Evolutionary conservation across 2,888 invertebrate species (phyloP).

Genomic region (Maniola hyperantus): DNA sequence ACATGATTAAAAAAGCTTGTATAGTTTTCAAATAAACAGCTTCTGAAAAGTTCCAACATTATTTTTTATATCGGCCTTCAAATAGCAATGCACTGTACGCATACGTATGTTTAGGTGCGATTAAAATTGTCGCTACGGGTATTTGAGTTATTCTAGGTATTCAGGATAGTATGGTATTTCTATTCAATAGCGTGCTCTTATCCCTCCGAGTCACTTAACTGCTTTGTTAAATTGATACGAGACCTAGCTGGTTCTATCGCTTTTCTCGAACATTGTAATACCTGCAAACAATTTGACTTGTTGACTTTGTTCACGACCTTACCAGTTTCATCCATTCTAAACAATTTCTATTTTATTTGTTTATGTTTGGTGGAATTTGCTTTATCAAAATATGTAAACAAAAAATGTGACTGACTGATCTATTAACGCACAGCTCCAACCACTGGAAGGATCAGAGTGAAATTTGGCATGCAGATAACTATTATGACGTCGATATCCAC

Average conservation of each 20-base stretch:
- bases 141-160: slow-evolving; percentile 32
- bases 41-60: too few species aligned
- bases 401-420: too few species aligned
- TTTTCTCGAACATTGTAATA: slow-evolving; percentile 42
- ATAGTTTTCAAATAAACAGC: too few species aligned
- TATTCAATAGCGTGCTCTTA: slow-evolving; percentile 40
- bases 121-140: slow-evolving; percentile 14
- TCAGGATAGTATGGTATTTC: slow-evolving; percentile 31
- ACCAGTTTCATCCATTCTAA: slow-evolving; percentile 20
- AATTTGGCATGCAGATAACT: too few species aligned
- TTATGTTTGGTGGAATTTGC: neutral
- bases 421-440: too few species aligned
- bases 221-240: slow-evolving; percentile 46
- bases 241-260: slow-evolving; percentile 44
- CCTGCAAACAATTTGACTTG: slow-evolving; percentile 40
- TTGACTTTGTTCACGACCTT: slow-evolving; percentile 26
- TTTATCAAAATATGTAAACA: too few species aligned
- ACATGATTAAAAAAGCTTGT: too few species aligned
- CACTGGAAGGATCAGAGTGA: too few species aligned
- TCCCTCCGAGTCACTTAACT: slow-evolving; percentile 38
- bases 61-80: too few species aligned
- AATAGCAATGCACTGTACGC: neutral
- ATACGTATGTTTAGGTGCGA: neutral
- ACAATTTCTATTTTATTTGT: neutral
- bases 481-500: too few species aligned